A percentile compares a stretch with the other conserved stretches of the same genome.
phyloP scores from a whole-genome alignment of 2,888 invertebrate species.

The Sepiola atlantica region DNA sequence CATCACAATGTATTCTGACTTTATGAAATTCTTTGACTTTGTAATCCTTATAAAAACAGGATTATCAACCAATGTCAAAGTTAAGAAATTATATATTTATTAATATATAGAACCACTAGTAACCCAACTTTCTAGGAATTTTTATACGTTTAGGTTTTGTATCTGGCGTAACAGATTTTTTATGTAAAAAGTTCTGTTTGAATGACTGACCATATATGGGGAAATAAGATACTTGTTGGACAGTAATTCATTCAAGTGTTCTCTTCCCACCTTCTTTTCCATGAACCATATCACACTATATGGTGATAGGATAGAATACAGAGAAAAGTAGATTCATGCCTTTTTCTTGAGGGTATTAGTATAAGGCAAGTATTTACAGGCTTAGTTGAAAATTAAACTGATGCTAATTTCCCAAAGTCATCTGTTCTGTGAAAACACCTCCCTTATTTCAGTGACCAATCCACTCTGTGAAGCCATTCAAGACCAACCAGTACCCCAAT shows the following conservation, averaged over 20 bases:
- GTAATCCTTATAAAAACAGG: too few relatives aligned
- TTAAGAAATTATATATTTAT: too few relatives aligned
- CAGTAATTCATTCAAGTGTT: too few relatives aligned
- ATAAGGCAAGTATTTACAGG: background rate
- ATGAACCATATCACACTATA: background rate
- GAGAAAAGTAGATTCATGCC: background rate
- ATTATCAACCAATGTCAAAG: too few relatives aligned
- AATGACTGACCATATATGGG: background rate
- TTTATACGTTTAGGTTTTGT: background rate
- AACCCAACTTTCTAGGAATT: background rate
- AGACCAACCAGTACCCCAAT: too few relatives aligned
- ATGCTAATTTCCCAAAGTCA: background rate
- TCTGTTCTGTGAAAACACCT: background rate
- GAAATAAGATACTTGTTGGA: too few relatives aligned
- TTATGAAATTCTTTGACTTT: too few relatives aligned
- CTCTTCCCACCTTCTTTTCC: too few relatives aligned
- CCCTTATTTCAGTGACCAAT: too few relatives aligned
- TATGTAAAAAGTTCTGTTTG: background rate
- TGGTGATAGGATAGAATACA: background rate
- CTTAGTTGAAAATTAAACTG: background rate
- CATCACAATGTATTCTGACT: too few relatives aligned
- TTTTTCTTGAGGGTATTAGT: background rate
- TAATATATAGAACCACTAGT: too few relatives aligned
- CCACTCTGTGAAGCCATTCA: too few relatives aligned
- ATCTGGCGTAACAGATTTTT: background rate